Percentiles rank a stretch among this genome's conserved stretches.
phyloP scores from a whole-genome alignment of 2,797 vertebrate genomes.

The Anguilla megastoma region DNA sequence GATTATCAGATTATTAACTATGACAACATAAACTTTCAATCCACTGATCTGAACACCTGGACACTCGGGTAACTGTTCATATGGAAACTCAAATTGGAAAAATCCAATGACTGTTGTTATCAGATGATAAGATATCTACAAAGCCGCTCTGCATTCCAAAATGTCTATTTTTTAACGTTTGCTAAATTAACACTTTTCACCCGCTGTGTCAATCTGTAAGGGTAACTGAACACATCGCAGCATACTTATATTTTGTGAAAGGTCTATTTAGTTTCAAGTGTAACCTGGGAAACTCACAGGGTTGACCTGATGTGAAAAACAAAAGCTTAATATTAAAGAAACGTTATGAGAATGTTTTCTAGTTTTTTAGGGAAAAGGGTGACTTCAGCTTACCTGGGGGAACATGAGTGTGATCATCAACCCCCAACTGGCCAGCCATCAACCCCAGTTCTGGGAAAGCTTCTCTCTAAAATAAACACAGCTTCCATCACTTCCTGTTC shows the following conservation, averaged over 20 bases:
- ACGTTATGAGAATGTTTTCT: background rate
- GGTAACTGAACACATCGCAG: background rate
- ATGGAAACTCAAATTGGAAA: conserved; percentile 31
- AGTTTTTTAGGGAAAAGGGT: background rate
- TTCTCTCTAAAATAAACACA: conserved; percentile 72
- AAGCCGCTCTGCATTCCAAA: background rate
- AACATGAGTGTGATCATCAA: conserved; percentile 89
- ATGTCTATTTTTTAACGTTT: conserved; percentile 3
- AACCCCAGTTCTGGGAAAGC: conserved; percentile 86
- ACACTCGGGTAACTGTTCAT: conserved; percentile 5
- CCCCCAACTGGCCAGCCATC: conserved; percentile 84
- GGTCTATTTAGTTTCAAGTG: conserved; percentile 8
- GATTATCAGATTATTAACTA: conserved; percentile 9
- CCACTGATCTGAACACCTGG: conserved; percentile 8
- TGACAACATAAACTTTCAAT: background rate
- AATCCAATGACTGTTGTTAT: conserved; percentile 19
- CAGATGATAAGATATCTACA: background rate
- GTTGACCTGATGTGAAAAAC: background rate
- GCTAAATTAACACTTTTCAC: background rate
- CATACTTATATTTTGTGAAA: background rate
- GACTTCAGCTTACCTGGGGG: conserved; percentile 79
- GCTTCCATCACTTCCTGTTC: background rate
- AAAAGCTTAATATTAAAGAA: background rate
- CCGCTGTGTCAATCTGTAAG: background rate
- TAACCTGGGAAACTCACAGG: background rate